phyloP scores from a whole-genome alignment of 2,797 vertebrate species.

The Nasua narica region DNA sequence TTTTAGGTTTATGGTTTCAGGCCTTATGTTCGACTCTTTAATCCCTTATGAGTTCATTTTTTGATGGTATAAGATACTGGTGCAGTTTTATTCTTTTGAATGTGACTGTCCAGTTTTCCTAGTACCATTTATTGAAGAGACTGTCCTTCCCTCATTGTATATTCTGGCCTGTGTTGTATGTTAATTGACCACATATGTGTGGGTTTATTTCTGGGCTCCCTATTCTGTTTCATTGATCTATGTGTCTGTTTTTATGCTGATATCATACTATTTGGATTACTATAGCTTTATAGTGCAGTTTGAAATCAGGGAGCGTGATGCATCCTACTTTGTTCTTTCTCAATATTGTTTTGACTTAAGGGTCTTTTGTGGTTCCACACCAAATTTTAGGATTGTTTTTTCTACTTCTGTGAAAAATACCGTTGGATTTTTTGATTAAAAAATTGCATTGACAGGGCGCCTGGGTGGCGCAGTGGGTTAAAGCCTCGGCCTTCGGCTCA shows the following conservation, averaged over 20 bases:
- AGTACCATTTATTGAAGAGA: neutral
- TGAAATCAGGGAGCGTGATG: neutral
- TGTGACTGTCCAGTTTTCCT: neutral
- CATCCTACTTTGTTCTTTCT: neutral
- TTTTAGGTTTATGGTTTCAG: neutral
- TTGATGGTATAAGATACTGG: neutral
- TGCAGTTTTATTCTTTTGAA: neutral
- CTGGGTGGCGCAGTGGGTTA: no score
- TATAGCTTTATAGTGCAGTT: neutral
- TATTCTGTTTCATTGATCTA: neutral
- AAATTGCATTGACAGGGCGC: no score
- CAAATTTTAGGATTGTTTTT: neutral
- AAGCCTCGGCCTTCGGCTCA: no score
- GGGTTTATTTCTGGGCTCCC: neutral
- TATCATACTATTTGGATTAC: neutral
- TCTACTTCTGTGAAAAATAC: neutral
- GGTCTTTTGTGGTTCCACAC: neutral
- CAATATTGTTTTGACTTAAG: neutral
- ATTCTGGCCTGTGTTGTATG: neutral
- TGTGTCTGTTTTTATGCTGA: neutral
- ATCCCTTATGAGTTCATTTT: neutral
- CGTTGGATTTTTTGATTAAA: neutral
- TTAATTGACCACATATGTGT: neutral
- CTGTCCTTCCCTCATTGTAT: neutral
- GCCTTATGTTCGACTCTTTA: neutral